Percentiles rank a stretch among this genome's conserved stretches.
Evolutionary conservation across 1,140 invertebrate species (phyloP).

Genomic region (Melipona quadrifasciata): DNA sequence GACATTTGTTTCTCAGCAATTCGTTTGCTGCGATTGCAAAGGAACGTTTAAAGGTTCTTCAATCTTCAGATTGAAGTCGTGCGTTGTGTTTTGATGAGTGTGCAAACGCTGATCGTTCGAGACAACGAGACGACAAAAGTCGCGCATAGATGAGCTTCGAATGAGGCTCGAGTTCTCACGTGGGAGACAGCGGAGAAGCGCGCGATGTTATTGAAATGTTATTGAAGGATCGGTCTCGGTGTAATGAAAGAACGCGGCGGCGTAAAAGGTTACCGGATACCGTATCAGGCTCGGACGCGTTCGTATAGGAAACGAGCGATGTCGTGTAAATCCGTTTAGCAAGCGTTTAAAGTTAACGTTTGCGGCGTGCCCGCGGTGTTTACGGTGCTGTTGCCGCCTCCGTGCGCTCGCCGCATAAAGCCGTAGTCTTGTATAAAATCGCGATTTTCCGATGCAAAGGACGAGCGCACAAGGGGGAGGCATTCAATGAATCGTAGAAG

Average conservation of each 20-base stretch:
- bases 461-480: neutral
- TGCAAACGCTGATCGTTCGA: conserved; percentile 16
- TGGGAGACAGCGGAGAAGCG: conserved; percentile 13
- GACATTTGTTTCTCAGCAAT: neutral
- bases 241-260: neutral
- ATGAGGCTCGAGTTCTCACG: neutral
- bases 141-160: neutral
- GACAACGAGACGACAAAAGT: neutral
- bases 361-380: neutral
- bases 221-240: neutral
- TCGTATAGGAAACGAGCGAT: neutral
- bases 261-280: no score
- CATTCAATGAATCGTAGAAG: conserved; percentile 62
- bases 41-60: neutral
- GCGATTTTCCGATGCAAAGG: neutral
- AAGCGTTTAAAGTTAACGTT: neutral
- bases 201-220: neutral
- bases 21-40: neutral
- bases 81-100: neutral
- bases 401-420: neutral
- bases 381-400: neutral
- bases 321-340: neutral
- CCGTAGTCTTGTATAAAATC: conserved; percentile 28
- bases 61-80: no score
- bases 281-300: neutral